Conservation (phyloP, 1,140 invertebrate species). For the Caenorhabditis elegans region WBcel235 BX284603.4:9286001-9286500, state of each 20-base stretch:
- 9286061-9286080: conserved; percentile 10
- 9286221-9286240: neutral
- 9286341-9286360: neutral
- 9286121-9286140: neutral
- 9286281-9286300: neutral
- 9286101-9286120: no score
- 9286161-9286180: neutral
- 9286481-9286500: no score
- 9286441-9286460: no score
- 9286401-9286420: no score
- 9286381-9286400: no score
- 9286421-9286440: no score
- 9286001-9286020: neutral
- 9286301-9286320: conserved; percentile 3
- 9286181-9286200: neutral
- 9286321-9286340: neutral
- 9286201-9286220: neutral
- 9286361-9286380: neutral
- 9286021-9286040: no score
- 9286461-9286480: no score
- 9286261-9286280: neutral
- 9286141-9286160: neutral
- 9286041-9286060: neutral
- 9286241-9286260: neutral
- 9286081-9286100: neutral